Percentiles rank a stretch among this genome's conserved stretches.
Evolutionary conservation across 2,888 invertebrate genomes (phyloP).

Genomic region (Ormia ochracea): DNA sequence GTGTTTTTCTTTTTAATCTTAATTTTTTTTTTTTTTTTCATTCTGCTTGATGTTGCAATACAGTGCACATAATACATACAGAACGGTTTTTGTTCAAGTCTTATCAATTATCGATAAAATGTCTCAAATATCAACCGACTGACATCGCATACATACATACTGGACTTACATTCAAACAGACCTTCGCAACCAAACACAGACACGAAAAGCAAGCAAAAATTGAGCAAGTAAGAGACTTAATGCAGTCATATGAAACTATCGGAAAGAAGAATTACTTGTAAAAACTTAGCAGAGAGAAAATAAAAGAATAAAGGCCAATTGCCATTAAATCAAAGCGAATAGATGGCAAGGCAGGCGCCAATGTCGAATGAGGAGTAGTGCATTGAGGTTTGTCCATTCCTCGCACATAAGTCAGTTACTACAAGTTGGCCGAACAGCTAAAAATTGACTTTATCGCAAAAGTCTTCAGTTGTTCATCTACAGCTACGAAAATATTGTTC

Average conservation of each 20-base stretch:
- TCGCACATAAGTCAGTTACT: conserved; percentile 13
- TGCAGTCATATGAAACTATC: conserved; percentile 51
- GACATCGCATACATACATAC: background rate
- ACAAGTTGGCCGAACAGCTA: conserved; percentile 25
- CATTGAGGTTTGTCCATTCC: conserved; percentile 4
- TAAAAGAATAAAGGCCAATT: background rate
- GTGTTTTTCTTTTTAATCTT: background rate
- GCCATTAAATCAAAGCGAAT: background rate
- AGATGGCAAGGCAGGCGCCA: background rate
- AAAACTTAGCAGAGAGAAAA: background rate
- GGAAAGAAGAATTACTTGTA: background rate
- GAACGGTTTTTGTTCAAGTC: conserved; percentile 29
- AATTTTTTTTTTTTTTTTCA: background rate
- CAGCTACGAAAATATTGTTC: conserved; percentile 15
- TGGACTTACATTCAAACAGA: background rate
- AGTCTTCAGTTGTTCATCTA: background rate
- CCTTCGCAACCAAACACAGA: background rate
- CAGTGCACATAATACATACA: background rate
- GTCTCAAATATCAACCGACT: conserved; percentile 52
- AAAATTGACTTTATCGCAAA: conserved; percentile 26
- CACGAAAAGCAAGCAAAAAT: background rate
- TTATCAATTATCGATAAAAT: conserved; percentile 61
- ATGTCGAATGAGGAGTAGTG: background rate
- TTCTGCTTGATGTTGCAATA: background rate
- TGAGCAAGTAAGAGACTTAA: conserved; percentile 23